These are phyloP conservation scores for Hippocampus guttulatus DNA, from an alignment of 2,113 vertebrate genomes.

Conservation along the genomic window DNA sequence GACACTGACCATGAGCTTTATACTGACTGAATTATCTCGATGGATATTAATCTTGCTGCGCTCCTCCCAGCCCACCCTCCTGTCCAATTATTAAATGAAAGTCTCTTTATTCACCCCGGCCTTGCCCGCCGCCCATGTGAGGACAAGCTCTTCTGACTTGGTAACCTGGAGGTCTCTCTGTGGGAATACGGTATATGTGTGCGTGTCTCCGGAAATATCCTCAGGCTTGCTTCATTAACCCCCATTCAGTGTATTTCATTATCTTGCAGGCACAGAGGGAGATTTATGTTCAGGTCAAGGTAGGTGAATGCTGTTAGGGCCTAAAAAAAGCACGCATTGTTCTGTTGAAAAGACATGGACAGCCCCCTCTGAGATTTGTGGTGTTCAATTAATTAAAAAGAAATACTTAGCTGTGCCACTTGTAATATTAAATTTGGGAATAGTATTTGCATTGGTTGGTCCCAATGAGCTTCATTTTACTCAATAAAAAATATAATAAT, in stretches of 20 bases:
- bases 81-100: neutral
- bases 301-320: slow-evolving; percentile 4
- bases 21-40: neutral
- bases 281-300: neutral
- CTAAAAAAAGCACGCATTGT: neutral
- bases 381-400: neutral
- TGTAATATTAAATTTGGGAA: neutral
- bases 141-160: neutral
- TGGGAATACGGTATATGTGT: neutral
- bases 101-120: neutral
- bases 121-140: neutral
- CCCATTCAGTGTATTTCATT: slow-evolving; percentile 7
- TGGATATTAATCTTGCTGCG: neutral
- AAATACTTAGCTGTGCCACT: neutral
- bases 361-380: neutral
- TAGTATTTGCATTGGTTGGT: neutral
- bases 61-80: too few species aligned
- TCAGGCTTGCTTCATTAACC: slow-evolving; percentile 1
- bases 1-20: neutral
- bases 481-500: neutral
- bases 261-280: neutral
- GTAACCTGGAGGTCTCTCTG: neutral
- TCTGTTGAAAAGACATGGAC: neutral
- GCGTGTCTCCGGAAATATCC: neutral
- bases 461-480: slow-evolving; percentile 20